These are phyloP conservation scores for Meiosimyza platycephala DNA, from an alignment of 2,888 invertebrate genomes.

Conservation along the genomic window DNA sequence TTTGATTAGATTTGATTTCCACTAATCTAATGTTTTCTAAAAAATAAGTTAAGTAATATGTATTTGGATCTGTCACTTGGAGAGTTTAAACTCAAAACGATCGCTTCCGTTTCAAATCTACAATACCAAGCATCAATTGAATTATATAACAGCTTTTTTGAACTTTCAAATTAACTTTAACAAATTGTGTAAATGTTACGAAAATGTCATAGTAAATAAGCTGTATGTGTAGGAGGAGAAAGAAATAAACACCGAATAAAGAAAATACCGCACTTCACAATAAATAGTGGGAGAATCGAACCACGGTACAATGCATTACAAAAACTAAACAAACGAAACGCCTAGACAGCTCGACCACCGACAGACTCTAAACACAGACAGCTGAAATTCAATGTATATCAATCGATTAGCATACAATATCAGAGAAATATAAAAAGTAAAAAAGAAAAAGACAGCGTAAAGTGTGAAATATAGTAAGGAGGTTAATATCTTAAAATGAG, in stretches of 20 bases:
- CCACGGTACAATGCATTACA: not conserved
- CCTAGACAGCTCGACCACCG: slow-evolving; percentile 15
- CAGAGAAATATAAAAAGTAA: too few species aligned
- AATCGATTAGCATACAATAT: too few species aligned
- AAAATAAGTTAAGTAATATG: not conserved
- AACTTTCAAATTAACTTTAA: slow-evolving; percentile 31
- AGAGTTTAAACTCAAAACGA: slow-evolving; percentile 49
- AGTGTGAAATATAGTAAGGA: too few species aligned
- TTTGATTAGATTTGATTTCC: not conserved
- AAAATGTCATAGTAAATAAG: slow-evolving; percentile 42
- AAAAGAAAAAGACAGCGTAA: too few species aligned
- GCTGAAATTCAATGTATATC: not conserved
- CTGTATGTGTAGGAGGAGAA: slow-evolving; percentile 36
- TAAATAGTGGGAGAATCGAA: slow-evolving; percentile 1
- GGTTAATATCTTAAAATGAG: too few species aligned
- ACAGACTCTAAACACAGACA: not conserved
- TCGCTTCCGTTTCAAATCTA: slow-evolving; percentile 44
- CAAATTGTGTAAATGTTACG: slow-evolving; percentile 39
- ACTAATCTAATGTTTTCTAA: not conserved
- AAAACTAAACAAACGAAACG: not conserved
- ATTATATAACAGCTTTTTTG: slow-evolving; percentile 45
- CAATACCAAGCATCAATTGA: slow-evolving; percentile 41
- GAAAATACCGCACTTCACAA: not conserved
- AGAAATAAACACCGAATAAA: not conserved
- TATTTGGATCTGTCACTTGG: slow-evolving; percentile 42